Percentiles rank a stretch among this genome's conserved stretches.
These are phyloP conservation scores for Pygocentrus nattereri DNA, from an alignment of 2,797 vertebrate genomes.

Conservation along the genomic window DNA sequence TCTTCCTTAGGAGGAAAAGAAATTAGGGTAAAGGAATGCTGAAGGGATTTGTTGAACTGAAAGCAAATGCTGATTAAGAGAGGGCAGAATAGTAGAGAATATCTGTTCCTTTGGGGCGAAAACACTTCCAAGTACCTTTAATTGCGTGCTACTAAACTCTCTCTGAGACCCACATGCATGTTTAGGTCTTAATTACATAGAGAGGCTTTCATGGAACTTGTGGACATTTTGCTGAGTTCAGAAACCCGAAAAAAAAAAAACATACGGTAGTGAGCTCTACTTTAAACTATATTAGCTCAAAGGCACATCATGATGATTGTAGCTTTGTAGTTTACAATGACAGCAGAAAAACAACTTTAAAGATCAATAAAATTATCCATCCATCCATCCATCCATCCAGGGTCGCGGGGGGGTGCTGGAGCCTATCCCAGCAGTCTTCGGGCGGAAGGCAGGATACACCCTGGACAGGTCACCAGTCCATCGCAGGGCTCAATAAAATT, in stretches of 20 bases:
- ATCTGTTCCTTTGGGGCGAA: not conserved
- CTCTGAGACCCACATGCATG: constrained; percentile 30
- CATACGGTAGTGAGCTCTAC: not conserved
- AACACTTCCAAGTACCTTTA: constrained; percentile 44
- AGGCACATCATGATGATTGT: not conserved
- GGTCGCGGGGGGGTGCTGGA: too few species aligned
- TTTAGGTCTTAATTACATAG: constrained; percentile 52
- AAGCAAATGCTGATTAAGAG: constrained; percentile 20
- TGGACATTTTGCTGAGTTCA: not conserved
- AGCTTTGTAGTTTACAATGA: not conserved
- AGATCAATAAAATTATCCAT: too few species aligned
- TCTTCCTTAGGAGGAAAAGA: not conserved
- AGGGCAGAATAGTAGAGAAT: not conserved
- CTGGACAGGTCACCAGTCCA: too few species aligned
- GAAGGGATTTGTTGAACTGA: constrained; percentile 2
- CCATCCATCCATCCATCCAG: too few species aligned
- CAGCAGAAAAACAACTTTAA: too few species aligned
- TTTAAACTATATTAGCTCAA: not conserved
- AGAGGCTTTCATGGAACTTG: constrained; percentile 25
- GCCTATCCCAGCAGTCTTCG: too few species aligned
- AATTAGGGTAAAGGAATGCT: not conserved
- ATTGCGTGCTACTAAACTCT: constrained; percentile 42
- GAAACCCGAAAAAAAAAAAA: not conserved
- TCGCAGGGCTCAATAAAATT: too few species aligned
- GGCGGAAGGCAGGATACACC: too few species aligned